These are phyloP conservation scores for Spatulosminthurus flaviceps DNA, from an alignment of 2,888 invertebrate genomes.

Conservation along the genomic window DNA sequence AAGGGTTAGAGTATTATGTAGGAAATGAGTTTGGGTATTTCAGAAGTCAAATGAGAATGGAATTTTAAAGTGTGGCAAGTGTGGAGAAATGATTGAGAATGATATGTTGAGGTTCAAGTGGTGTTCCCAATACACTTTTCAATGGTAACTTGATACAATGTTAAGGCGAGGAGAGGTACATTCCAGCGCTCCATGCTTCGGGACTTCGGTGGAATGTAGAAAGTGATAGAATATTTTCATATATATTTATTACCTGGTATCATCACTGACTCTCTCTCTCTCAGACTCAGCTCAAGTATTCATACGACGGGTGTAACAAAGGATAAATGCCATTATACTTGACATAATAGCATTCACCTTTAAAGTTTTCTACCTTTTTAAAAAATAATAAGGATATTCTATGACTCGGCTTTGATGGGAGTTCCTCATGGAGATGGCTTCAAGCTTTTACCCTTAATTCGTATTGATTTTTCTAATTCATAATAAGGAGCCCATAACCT, in stretches of 20 bases:
- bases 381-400: not conserved
- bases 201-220: constrained; percentile 57
- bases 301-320: constrained; percentile 3
- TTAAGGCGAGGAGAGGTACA: constrained; percentile 31
- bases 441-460: not conserved
- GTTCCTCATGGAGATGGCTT: too few relatives aligned
- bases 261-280: not conserved
- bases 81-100: constrained; percentile 14
- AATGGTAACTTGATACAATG: constrained; percentile 14
- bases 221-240: constrained; percentile 38
- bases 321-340: constrained; percentile 12
- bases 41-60: not conserved
- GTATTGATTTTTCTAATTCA: not conserved
- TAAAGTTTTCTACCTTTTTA: constrained; percentile 20
- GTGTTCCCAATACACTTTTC: constrained; percentile 8
- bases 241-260: constrained; percentile 28
- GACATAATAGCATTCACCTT: constrained; percentile 25
- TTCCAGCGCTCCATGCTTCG: constrained; percentile 56
- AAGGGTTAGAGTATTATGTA: not conserved
- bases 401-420: too few relatives aligned
- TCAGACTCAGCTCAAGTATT: too few relatives aligned
- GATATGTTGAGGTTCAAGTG: constrained; percentile 3
- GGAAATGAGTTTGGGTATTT: not conserved
- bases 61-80: constrained; percentile 14
- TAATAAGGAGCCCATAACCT: not conserved